Percentiles rank a stretch among this genome's conserved stretches.
Evolutionary conservation across 2,797 vertebrate species (phyloP).

Genomic region (Cirrhinus mrigala): DNA sequence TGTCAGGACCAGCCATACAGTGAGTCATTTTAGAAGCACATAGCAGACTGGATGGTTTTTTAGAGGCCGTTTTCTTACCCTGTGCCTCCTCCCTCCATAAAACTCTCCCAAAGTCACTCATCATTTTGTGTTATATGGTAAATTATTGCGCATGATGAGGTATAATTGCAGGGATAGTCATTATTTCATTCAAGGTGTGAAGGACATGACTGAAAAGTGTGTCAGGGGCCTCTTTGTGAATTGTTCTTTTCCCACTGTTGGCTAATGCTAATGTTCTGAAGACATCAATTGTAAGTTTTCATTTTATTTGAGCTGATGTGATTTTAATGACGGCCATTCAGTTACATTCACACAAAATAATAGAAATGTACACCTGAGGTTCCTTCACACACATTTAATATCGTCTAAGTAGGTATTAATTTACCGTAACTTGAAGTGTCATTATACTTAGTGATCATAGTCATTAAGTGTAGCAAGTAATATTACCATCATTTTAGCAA

Average conservation of each 20-base stretch:
- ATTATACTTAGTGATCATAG: conserved; percentile 39
- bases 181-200: conserved; percentile 42
- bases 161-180: conserved; percentile 21
- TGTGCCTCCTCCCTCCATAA: conserved; percentile 43
- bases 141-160: conserved; percentile 28
- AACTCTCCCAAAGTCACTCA: conserved; percentile 36
- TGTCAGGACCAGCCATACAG: conserved; percentile 70
- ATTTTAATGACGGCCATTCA: conserved; percentile 47
- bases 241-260: conserved; percentile 48
- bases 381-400: conserved; percentile 31
- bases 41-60: conserved; percentile 47
- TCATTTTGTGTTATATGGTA: conserved; percentile 24
- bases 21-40: conserved; percentile 68
- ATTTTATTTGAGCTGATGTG: conserved; percentile 48
- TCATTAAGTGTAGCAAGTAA: conserved; percentile 20
- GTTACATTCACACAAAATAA: conserved; percentile 30
- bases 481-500: conserved; percentile 15
- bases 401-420: conserved; percentile 36
- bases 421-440: conserved; percentile 1
- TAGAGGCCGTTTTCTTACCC: conserved; percentile 60
- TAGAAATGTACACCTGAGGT: conserved; percentile 41
- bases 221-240: conserved; percentile 33
- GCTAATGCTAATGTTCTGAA: conserved; percentile 67
- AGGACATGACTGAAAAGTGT: conserved; percentile 26
- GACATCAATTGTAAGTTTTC: conserved; percentile 62